These are phyloP conservation scores for Borostomias antarcticus DNA, from an alignment of 2,797 vertebrate genomes.

Conservation along the genomic window DNA sequence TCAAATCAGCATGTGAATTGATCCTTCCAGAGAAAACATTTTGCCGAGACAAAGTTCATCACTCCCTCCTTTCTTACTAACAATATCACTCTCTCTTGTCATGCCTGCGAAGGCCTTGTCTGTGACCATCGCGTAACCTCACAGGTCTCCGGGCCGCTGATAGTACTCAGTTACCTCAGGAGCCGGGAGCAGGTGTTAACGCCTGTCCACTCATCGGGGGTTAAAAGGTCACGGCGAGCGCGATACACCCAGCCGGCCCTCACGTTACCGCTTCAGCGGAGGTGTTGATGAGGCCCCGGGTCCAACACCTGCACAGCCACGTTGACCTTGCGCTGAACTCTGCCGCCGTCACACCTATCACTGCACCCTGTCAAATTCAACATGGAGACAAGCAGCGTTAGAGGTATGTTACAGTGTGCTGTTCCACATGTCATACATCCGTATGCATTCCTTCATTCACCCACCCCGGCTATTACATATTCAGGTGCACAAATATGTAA, in stretches of 20 bases:
- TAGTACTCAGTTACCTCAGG: not conserved
- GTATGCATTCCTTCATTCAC: too few species aligned
- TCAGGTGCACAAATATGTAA: not conserved
- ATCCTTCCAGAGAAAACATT: not conserved
- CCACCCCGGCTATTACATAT: not conserved
- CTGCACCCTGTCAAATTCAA: not conserved
- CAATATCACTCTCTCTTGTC: not conserved
- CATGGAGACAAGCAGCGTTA: not conserved
- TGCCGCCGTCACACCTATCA: not conserved
- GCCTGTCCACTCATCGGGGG: not conserved
- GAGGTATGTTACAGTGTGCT: not conserved
- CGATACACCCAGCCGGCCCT: not conserved
- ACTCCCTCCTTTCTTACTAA: too few species aligned
- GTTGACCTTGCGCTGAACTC: conserved; percentile 3
- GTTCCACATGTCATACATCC: not conserved
- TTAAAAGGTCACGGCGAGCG: not conserved
- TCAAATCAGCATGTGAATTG: not conserved
- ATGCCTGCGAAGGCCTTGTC: not conserved
- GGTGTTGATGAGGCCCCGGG: not conserved
- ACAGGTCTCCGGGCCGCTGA: not conserved
- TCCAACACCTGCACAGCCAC: conserved; percentile 5
- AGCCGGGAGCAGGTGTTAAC: not conserved
- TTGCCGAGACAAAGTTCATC: not conserved
- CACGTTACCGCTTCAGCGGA: too few species aligned
- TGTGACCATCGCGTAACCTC: not conserved